Evolutionary conservation across 2,113 vertebrate genomes (phyloP), one percentile per base, ranked within the genome.

Genomic region (Gobius niger): DNA sequence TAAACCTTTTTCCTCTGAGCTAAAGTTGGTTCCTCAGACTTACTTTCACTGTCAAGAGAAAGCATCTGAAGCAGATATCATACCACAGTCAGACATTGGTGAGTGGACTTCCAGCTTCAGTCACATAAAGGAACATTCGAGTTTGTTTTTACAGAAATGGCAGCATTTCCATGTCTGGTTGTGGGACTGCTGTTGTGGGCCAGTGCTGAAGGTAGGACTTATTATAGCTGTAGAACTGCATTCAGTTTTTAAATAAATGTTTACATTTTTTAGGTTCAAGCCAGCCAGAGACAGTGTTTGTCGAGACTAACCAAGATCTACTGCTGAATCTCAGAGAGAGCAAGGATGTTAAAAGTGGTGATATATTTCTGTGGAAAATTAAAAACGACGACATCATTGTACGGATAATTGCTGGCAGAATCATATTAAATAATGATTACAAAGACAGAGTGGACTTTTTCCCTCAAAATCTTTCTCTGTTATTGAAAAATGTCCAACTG

Each of bases 401-500:
- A 2, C 24, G 34, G 4, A 7, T 34, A 1, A 2, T 40, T 59
- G 13, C 12, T 15, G 13, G 41, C 5, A 59, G 13, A 59, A 41
- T 40, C 56, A 41, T 2, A 5, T 41, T 19, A 8, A 49, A 52
- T 18, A 16, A 11, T 12, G 16, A 44, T 0, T 63, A 60, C 34
- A 11, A 6, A 62, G 6, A 15, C 15, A 67, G 62, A 12, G 0
- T 61, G 24, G 51, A 69, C 0, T 2, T 47, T 8, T 0, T 1
- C 44, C 14, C 0, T 5, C 1, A 5, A 12, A 73, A 19, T 0
- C 57, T 19, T 8, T 70, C 70, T 16, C 1, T 82, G 13, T 53
- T 6, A 47, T 0, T 84, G 16, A 84, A 70, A 53, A 62, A 70
- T 57, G 11, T 78, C 0, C 52, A 61, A n/a, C 1, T 67, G 2